Evolutionary conservation across 1,140 invertebrate genomes (phyloP), one percentile per base, ranked within the genome.

Genomic region (Oscheius sp.): DNA sequence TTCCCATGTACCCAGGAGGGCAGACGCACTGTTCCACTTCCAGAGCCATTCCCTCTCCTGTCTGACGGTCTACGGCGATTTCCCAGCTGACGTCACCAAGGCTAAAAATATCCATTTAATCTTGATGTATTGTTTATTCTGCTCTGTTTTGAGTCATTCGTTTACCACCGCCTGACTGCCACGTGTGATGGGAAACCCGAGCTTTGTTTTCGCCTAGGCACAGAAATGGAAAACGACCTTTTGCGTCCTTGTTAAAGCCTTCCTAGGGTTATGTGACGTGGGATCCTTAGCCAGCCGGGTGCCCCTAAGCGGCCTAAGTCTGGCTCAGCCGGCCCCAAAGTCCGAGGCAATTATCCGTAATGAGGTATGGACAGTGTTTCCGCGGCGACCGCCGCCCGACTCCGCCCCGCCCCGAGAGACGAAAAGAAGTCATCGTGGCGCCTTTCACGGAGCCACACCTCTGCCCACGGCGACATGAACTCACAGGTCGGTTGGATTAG

Each of bases 21-120:
- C 92, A 94, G 3, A 85, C 85, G 80, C 93, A 95, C 79, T 93
- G 89, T 85, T 95, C 93, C 0, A 95, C 93, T 79, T 92, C 91
- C 0, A 88, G 86, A 0, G 93, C 93, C n/a, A 72, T 55, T 42
- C 63, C 89, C 85, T 80, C 81, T 52, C 81, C 80, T 18, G 82
- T 83, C 49, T 84, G 79, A 28, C 80, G 73, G 29, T 76, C 73
- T 18, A 84, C 83, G 15, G 82, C 82, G 26, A 84, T 84, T 52
- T 83, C 79, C 78, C 79, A 82, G 38, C 70, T 77, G 26, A 84
- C 82, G 59, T 83, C 82, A 10, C 82, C 82, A 31, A 83, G 68
- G 52, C 81, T 82, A 52, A 72, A 82, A 79, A 35, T 36, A 78
- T 26, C 28, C 38, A n/a, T n/a, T n/a, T n/a, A n/a, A n/a, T n/a